Conservation (phyloP, 2,797 vertebrate genomes). For the Cheirogaleus major region DNA sequence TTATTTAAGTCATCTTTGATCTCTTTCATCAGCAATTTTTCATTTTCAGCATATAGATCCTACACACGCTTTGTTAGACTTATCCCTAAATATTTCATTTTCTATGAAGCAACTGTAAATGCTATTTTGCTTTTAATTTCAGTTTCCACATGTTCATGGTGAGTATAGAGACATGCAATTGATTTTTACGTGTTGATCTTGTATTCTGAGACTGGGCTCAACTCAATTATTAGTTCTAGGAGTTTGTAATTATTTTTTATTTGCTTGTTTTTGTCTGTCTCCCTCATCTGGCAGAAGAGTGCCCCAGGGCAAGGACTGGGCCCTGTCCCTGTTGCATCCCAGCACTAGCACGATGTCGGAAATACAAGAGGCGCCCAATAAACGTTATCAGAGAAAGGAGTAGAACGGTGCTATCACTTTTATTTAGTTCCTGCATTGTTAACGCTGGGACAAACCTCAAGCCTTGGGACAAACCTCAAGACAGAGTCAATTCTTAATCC, state of each 20-base stretch:
- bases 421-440: neutral
- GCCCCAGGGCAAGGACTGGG: neutral
- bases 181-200: slow-evolving; percentile 47
- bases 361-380: neutral
- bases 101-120: neutral
- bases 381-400: neutral
- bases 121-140: neutral
- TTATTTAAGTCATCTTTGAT: slow-evolving; percentile 18
- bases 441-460: neutral
- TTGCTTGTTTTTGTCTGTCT: slow-evolving; percentile 50
- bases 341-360: neutral
- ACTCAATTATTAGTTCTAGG: slow-evolving; percentile 23
- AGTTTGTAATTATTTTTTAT: slow-evolving; percentile 54
- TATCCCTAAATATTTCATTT: slow-evolving; percentile 32
- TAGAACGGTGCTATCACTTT: neutral
- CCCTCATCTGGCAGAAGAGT: neutral
- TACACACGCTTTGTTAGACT: neutral
- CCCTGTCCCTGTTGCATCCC: neutral
- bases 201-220: neutral
- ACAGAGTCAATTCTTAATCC: neutral
- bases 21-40: neutral
- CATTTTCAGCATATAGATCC: neutral
- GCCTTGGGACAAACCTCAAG: neutral
- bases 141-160: neutral
- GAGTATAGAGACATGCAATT: slow-evolving; percentile 40